Evolutionary conservation across 2,888 invertebrate genomes (phyloP).

Genomic region (Metallyticus violacea): DNA sequence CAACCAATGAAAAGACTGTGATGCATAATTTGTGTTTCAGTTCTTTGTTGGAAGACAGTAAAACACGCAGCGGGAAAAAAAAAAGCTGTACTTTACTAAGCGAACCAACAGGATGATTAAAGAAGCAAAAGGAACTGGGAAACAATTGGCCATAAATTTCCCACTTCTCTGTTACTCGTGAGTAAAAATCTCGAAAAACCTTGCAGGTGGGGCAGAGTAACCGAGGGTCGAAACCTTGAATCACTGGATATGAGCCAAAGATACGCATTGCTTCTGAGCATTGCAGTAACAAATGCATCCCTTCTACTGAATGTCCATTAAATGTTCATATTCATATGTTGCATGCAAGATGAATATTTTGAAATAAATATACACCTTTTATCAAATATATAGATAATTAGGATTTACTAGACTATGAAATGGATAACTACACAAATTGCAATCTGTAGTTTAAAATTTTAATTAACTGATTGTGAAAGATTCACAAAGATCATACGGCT

Average conservation of each 20-base stretch:
- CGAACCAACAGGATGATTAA: neutral
- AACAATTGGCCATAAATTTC: neutral
- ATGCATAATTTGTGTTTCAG: neutral
- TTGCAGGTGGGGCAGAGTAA: neutral
- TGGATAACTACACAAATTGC: too few species aligned
- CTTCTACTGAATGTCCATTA: too few species aligned
- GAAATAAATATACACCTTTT: too few species aligned
- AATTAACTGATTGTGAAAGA: too few species aligned
- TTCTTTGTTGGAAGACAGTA: neutral
- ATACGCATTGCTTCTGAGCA: neutral
- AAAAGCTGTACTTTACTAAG: neutral
- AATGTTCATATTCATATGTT: too few species aligned
- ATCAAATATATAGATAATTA: too few species aligned
- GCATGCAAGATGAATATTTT: too few species aligned
- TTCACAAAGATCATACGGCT: too few species aligned
- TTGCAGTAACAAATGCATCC: neutral
- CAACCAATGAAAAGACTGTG: neutral
- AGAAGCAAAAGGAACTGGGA: neutral
- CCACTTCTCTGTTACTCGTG: neutral
- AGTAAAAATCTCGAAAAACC: neutral
- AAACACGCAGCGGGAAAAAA: too few species aligned
- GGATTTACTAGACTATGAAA: too few species aligned
- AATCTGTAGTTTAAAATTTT: too few species aligned
- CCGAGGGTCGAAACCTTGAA: neutral
- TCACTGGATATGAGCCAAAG: neutral